phyloP scores from a whole-genome alignment of 2,797 vertebrate genomes.

The Lophius americanus region DNA sequence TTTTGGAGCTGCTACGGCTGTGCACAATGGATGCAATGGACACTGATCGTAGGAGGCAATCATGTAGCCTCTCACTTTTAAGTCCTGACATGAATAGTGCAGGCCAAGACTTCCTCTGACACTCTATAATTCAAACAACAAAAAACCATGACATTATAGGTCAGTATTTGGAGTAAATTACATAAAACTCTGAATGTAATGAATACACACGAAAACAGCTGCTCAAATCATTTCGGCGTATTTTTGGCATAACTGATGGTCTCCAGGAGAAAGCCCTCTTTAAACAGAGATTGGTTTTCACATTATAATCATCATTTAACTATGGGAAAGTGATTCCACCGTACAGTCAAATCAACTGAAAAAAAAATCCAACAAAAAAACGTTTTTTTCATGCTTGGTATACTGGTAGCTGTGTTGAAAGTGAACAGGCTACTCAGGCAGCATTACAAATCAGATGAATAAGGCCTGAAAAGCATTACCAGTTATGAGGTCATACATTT shows the following conservation, averaged over 20 bases:
- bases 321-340: slow-evolving; percentile 37
- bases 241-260: slow-evolving; percentile 27
- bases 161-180: slow-evolving; percentile 9
- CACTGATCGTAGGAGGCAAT: no score
- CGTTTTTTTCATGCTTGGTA: slow-evolving; percentile 25
- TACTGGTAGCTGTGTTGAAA: slow-evolving; percentile 42
- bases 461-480: slow-evolving; percentile 56
- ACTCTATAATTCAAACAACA: background rate
- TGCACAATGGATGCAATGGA: no score
- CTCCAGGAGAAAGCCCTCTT: slow-evolving; percentile 20
- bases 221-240: slow-evolving; percentile 44
- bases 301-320: slow-evolving; percentile 21
- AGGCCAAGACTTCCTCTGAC: background rate
- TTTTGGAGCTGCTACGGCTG: no score
- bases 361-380: no score
- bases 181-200: background rate
- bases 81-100: background rate
- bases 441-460: slow-evolving; percentile 43
- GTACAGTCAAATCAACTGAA: no score
- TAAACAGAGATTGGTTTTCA: slow-evolving; percentile 19
- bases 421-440: slow-evolving; percentile 35
- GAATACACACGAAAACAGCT: slow-evolving; percentile 14
- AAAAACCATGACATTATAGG: background rate
- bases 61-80: no score
- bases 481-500: slow-evolving; percentile 61